Evolutionary conservation across 2,797 vertebrate genomes (phyloP).

Genomic region (Sebastes alutus): DNA sequence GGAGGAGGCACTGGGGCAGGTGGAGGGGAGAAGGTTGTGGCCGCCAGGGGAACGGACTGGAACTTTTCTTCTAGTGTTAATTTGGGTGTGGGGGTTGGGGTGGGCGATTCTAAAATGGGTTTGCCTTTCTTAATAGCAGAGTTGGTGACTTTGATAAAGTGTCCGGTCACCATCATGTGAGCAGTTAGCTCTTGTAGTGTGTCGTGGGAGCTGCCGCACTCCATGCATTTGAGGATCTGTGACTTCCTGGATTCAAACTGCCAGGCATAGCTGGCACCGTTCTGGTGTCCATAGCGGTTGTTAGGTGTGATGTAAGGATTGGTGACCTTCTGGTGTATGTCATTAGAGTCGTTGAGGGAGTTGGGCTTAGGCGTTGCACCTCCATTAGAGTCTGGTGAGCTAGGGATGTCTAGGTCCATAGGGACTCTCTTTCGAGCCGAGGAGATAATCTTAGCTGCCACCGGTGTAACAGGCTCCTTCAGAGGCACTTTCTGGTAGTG

Average conservation of each 20-base stretch:
- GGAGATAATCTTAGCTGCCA: constrained; percentile 95
- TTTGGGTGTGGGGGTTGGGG: constrained; percentile 78
- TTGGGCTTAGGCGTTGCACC: constrained; percentile 85
- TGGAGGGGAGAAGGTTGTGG: constrained; percentile 95
- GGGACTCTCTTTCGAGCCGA: constrained; percentile 92
- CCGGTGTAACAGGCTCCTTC: constrained; percentile 97
- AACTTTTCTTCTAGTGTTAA: constrained; percentile 90
- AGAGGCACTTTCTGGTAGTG: constrained; percentile 99
- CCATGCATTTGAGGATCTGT: constrained; percentile 99
- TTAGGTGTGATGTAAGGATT: constrained; percentile 98
- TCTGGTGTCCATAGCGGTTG: constrained; percentile 98
- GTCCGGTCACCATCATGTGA: constrained; percentile 99
- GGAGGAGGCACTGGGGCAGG: constrained; percentile 90
- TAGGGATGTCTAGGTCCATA: constrained; percentile 93
- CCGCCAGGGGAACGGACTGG: constrained; percentile 96
- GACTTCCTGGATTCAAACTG: constrained; percentile 99
- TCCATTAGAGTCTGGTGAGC: constrained; percentile 95
- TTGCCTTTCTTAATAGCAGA: constrained; percentile 99
- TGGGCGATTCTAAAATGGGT: constrained; percentile 89
- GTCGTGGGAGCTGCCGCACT: constrained; percentile 96
- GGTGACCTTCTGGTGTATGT: constrained; percentile 90
- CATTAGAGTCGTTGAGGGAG: constrained; percentile 83
- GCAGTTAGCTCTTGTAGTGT: constrained; percentile 97
- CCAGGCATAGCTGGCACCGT: constrained; percentile 98
- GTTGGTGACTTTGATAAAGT: constrained; percentile 99